Percentiles rank a stretch among this genome's conserved stretches.
These are phyloP conservation scores for Drosophila paulistorum DNA, from an alignment of 1,140 invertebrate genomes.

Conservation along the genomic window DNA sequence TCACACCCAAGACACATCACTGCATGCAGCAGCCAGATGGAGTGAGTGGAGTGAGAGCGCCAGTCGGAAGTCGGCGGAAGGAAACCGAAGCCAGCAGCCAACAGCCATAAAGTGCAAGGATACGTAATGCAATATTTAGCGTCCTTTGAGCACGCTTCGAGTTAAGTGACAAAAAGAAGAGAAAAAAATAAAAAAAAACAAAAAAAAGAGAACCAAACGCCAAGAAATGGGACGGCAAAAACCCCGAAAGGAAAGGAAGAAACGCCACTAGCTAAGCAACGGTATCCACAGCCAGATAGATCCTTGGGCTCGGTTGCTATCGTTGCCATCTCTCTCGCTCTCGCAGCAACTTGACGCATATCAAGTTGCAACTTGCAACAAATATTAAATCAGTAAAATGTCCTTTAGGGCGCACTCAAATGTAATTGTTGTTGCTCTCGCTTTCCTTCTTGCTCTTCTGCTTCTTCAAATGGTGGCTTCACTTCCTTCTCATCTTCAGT, in stretches of 20 bases:
- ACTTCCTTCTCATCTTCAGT: conserved; percentile 54
- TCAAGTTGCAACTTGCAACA: conserved; percentile 80
- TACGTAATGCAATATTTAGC: conserved; percentile 79
- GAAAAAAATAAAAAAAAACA: background rate
- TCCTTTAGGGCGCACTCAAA: conserved; percentile 78
- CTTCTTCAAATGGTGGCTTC: conserved; percentile 3
- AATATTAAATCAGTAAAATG: conserved; percentile 81
- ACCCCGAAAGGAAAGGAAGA: conserved; percentile 10
- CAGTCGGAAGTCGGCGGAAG: conserved; percentile 10
- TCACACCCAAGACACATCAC: conserved; percentile 23
- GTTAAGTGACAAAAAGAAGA: conserved; percentile 70
- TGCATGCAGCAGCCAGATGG: too few relatives aligned
- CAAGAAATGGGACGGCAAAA: background rate
- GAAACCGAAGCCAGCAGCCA: conserved; percentile 25
- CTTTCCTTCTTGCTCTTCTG: background rate
- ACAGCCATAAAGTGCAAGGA: conserved; percentile 75
- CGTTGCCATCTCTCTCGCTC: background rate
- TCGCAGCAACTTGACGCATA: conserved; percentile 63
- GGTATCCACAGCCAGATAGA: conserved; percentile 22
- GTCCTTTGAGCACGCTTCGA: conserved; percentile 73
- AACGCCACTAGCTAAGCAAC: conserved; percentile 23
- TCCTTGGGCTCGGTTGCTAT: conserved; percentile 43
- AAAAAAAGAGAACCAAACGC: too few relatives aligned
- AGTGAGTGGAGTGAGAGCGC: background rate
- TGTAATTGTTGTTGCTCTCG: conserved; percentile 69